These are phyloP conservation scores for Formica selysi DNA, from an alignment of 1,140 invertebrate species.

Conservation along the genomic window DNA sequence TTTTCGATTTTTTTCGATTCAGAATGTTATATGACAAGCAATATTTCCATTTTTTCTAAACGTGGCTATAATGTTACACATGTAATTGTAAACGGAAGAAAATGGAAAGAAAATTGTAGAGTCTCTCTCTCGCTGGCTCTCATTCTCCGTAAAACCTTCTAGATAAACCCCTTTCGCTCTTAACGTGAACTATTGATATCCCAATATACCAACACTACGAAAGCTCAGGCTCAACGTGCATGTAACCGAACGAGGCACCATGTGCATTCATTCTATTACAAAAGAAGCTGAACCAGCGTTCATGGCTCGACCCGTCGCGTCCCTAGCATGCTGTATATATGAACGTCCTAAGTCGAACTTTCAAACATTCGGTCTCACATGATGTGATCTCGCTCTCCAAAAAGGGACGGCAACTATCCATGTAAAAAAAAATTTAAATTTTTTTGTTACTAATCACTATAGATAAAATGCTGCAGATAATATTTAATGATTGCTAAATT, in stretches of 20 bases:
- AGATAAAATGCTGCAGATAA: neutral
- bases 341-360: conserved; percentile 47
- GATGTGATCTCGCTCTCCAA: neutral
- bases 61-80: neutral
- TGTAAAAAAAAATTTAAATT: neutral
- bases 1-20: neutral
- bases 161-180: conserved; percentile 78
- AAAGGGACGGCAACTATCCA: neutral
- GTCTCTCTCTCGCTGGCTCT: neutral
- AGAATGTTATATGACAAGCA: neutral
- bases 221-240: conserved; percentile 79
- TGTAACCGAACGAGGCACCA: conserved; percentile 83
- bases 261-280: conserved; percentile 84
- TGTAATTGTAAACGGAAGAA: neutral
- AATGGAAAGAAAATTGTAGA: conserved; percentile 17
- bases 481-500: neutral
- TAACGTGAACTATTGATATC: conserved; percentile 80
- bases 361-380: conserved; percentile 45
- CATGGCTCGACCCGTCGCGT: conserved; percentile 73
- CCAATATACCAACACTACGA: conserved; percentile 80
- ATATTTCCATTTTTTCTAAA: neutral
- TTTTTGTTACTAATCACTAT: neutral
- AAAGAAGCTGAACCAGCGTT: conserved; percentile 83
- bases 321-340: conserved; percentile 75
- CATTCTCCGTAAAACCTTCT: conserved; percentile 41